Conservation (phyloP, 2,888 invertebrate genomes). For the Teleogryllus oceanicus region DNA sequence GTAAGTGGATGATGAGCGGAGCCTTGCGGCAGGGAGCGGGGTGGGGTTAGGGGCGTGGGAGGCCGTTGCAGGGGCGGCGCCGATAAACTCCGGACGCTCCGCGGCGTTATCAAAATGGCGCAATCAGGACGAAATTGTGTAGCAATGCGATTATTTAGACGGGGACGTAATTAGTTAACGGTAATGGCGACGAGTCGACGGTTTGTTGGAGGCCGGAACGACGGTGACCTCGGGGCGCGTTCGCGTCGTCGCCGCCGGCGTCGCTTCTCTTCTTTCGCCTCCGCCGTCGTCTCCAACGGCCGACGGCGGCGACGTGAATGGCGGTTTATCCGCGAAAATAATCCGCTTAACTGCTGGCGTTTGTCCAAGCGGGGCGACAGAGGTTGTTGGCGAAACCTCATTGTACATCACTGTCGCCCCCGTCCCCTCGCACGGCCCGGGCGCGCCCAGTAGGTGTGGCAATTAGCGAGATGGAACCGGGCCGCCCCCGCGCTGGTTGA, state of each 20-base stretch:
- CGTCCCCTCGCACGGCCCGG: neutral
- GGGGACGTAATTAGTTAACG: too few species aligned
- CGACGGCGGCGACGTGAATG: neutral
- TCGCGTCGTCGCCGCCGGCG: neutral
- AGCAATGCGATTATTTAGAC: too few species aligned
- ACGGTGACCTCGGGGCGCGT: too few species aligned
- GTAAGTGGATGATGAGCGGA: too few species aligned
- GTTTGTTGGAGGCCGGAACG: too few species aligned
- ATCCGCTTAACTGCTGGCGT: slow-evolving; percentile 3
- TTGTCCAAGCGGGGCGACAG: neutral
- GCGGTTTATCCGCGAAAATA: slow-evolving; percentile 1
- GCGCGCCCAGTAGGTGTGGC: neutral
- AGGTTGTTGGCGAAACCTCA: neutral
- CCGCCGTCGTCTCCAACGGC: neutral
- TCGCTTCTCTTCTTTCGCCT: neutral
- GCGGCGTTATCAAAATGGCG: too few species aligned
- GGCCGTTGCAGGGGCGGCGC: too few species aligned
- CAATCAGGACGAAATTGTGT: too few species aligned
- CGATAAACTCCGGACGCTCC: too few species aligned
- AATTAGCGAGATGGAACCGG: neutral
- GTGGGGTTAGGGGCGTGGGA: too few species aligned
- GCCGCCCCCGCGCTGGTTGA: neutral
- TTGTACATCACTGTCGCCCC: neutral
- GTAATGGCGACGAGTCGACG: too few species aligned
- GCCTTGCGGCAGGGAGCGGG: too few species aligned